These are phyloP conservation scores for Pyrrhia umbra DNA, from an alignment of 2,888 invertebrate genomes.

Conservation along the genomic window DNA sequence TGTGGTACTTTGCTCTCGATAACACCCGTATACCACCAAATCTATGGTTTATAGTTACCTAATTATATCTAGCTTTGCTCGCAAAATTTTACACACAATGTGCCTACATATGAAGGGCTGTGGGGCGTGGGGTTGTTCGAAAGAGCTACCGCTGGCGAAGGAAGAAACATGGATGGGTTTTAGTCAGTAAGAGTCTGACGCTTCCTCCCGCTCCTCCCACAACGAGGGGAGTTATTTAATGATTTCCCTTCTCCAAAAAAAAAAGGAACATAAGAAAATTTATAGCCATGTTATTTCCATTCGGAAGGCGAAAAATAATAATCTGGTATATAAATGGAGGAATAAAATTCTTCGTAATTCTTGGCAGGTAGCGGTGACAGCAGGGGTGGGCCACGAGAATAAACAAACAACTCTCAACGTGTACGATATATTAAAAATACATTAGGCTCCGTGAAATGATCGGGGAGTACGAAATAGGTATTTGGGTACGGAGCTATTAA, in stretches of 20 bases:
- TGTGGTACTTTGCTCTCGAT: constrained; percentile 50
- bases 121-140: too few species aligned
- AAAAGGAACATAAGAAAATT: too few species aligned
- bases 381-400: constrained; percentile 33
- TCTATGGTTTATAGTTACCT: constrained; percentile 19
- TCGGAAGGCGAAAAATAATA: constrained; percentile 53
- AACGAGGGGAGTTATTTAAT: too few species aligned
- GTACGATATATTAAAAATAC: constrained; percentile 59
- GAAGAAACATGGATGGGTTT: too few species aligned
- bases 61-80: constrained; percentile 52
- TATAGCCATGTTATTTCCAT: constrained; percentile 71
- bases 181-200: too few species aligned
- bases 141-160: too few species aligned
- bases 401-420: constrained; percentile 47
- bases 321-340: constrained; percentile 22
- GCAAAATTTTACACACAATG: constrained; percentile 51
- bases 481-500: background rate
- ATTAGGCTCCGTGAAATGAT: constrained; percentile 49
- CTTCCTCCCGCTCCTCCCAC: too few species aligned
- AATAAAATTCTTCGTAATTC: constrained; percentile 48
- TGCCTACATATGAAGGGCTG: too few species aligned
- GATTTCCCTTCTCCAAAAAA: too few species aligned
- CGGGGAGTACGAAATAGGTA: constrained; percentile 5
- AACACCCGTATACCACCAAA: constrained; percentile 60
- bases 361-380: constrained; percentile 53